These are phyloP conservation scores for Hemiscyllium ocellatum DNA, from an alignment of 2,113 vertebrate species.

Conservation along the genomic window DNA sequence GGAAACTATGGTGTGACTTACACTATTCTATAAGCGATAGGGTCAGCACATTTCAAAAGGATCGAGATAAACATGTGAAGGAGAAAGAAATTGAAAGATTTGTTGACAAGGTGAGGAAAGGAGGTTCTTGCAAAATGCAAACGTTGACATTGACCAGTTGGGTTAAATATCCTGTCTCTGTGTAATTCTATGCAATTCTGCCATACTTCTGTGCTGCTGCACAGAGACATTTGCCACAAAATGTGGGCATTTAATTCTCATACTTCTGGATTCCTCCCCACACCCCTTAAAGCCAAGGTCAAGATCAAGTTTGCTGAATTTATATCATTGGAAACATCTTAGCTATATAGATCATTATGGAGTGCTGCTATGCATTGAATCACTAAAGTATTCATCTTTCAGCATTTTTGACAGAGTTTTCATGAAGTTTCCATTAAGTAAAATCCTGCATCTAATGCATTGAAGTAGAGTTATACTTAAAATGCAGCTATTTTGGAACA, in stretches of 20 bases:
- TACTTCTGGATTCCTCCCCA: neutral
- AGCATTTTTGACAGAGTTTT: conserved; percentile 4
- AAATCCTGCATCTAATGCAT: neutral
- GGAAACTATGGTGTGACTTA: neutral
- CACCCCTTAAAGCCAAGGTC: neutral
- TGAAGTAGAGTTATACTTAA: neutral
- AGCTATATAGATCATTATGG: neutral
- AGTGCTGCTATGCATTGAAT: neutral
- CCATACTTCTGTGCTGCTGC: neutral
- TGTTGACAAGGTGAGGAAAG: neutral
- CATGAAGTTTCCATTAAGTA: neutral
- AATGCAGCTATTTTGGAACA: neutral
- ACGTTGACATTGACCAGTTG: neutral
- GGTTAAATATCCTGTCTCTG: neutral
- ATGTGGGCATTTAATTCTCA: neutral
- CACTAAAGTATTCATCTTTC: neutral
- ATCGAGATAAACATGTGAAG: too few relatives aligned
- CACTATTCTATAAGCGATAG: neutral
- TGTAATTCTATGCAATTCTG: neutral
- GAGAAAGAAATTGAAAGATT: too few relatives aligned
- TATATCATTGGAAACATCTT: neutral
- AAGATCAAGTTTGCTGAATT: neutral
- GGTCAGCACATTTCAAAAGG: too few relatives aligned
- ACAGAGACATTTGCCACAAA: neutral
- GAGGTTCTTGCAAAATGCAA: neutral